These are phyloP conservation scores for Daboia siamensis DNA, from an alignment of 2,113 vertebrate species.

Conservation along the genomic window DNA sequence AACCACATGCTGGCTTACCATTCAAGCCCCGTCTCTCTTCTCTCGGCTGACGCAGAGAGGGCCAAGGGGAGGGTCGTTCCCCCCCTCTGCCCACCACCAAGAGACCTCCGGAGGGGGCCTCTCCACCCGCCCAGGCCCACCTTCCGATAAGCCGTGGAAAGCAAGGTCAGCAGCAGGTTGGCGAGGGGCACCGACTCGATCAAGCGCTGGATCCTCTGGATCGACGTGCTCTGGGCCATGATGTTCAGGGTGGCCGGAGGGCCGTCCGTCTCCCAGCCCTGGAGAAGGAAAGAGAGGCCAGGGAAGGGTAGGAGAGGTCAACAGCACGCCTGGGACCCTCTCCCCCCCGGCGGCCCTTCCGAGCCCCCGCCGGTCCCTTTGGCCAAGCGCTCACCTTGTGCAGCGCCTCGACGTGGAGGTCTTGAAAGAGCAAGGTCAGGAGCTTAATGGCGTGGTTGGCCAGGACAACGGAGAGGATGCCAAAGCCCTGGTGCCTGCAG, in stretches of 20 bases:
- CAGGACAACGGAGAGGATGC: slow-evolving; percentile 91
- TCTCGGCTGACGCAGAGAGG: background rate
- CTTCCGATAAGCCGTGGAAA: slow-evolving; percentile 97
- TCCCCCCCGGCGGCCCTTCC: background rate
- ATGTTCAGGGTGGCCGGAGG: slow-evolving; percentile 92
- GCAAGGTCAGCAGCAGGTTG: slow-evolving; percentile 89
- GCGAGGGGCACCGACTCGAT: slow-evolving; percentile 96
- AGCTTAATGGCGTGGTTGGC: slow-evolving; percentile 96
- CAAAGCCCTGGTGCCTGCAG: slow-evolving; percentile 92
- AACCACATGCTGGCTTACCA: fast-evolving
- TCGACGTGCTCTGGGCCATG: slow-evolving; percentile 96
- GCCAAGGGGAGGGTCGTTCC: background rate
- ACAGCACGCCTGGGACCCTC: background rate
- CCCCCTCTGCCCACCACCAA: background rate
- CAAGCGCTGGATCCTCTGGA: slow-evolving; percentile 93
- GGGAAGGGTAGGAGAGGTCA: background rate
- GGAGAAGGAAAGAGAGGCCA: fast-evolving
- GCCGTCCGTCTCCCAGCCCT: slow-evolving; percentile 90
- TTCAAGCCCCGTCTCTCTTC: background rate
- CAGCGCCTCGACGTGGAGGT: slow-evolving; percentile 93
- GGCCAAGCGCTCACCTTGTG: slow-evolving; percentile 78
- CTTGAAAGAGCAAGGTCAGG: slow-evolving; percentile 93
- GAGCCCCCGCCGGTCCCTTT: background rate
- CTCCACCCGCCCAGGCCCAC: slow-evolving; percentile 57
- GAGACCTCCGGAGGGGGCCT: background rate